phyloP scores from a whole-genome alignment of 2,888 invertebrate genomes.

The Nezara viridula region DNA sequence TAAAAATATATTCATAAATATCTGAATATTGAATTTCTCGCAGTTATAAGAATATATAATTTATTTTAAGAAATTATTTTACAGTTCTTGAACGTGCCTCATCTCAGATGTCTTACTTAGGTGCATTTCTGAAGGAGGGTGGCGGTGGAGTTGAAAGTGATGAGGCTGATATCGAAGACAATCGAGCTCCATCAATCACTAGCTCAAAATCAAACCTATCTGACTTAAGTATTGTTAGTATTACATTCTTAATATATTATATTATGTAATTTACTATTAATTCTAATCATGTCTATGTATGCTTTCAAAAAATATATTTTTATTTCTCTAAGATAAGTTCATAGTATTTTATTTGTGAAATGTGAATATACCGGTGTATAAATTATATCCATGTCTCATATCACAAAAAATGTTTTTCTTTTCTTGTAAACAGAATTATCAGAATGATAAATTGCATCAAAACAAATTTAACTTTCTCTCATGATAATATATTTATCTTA shows the following conservation, averaged over 20 bases:
- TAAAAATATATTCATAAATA: not conserved
- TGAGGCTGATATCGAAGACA: conserved; percentile 83
- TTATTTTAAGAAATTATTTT: conserved; percentile 48
- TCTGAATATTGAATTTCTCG: conserved; percentile 2
- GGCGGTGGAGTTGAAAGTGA: conserved; percentile 78
- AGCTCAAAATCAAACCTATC: conserved; percentile 89
- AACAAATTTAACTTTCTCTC: not conserved
- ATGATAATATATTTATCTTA: not conserved
- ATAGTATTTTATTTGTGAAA: not conserved
- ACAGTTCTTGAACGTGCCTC: conserved; percentile 89
- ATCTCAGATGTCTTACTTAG: conserved; percentile 92
- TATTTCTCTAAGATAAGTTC: not conserved
- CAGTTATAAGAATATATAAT: conserved; percentile 9
- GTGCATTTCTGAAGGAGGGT: conserved; percentile 88
- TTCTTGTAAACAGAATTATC: not conserved
- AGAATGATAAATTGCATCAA: not conserved
- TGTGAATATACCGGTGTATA: not conserved
- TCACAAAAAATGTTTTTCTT: no score
- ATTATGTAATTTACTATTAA: conserved; percentile 40
- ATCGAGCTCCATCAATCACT: conserved; percentile 80
- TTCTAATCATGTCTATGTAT: no score
- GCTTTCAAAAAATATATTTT: no score
- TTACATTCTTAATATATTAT: not conserved
- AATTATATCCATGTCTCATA: no score
- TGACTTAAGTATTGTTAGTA: conserved; percentile 83